A percentile compares a stretch with the other conserved stretches of the same genome.
Evolutionary conservation across 2,797 vertebrate genomes (phyloP).

Genomic region (Sarcophilus harrisii): DNA sequence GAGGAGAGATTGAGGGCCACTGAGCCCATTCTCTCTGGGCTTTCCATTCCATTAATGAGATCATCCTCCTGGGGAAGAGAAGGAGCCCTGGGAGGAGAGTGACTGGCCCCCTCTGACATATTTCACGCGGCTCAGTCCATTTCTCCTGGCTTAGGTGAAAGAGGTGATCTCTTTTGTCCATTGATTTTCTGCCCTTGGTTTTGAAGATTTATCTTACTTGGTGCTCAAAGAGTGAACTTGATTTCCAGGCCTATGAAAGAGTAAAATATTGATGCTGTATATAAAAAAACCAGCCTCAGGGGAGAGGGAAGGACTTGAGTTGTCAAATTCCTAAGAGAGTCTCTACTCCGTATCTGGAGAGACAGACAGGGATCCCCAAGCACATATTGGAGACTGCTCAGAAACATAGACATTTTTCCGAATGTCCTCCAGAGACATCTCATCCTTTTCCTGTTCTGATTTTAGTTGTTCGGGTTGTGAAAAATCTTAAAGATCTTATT

Average conservation of each 20-base stretch:
- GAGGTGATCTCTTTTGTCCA: conserved; percentile 71
- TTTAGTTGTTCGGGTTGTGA: background rate
- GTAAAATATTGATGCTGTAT: conserved; percentile 65
- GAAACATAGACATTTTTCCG: background rate
- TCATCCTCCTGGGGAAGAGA: conserved; percentile 63
- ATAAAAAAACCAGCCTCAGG: background rate
- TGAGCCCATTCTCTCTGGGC: conserved; percentile 3
- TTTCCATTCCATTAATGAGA: conserved; percentile 38
- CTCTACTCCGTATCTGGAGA: background rate
- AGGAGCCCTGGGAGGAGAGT: conserved; percentile 59
- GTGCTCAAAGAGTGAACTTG: conserved; percentile 67
- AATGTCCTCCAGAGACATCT: background rate
- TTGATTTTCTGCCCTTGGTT: conserved; percentile 78
- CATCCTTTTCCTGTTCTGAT: background rate
- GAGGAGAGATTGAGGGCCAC: background rate
- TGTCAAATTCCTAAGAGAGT: background rate
- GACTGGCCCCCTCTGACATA: background rate
- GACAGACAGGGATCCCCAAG: background rate
- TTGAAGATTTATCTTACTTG: conserved; percentile 77
- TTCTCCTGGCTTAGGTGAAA: conserved; percentile 57
- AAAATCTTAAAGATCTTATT: background rate
- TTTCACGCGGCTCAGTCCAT: conserved; percentile 51
- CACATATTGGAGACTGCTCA: background rate
- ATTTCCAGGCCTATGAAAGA: conserved; percentile 72
- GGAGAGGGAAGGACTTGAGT: conserved; percentile 29